A percentile compares a stretch with the other conserved stretches of the same genome.
phyloP scores from a whole-genome alignment of 2,888 invertebrate genomes.

The Scaeva pyrastri region DNA sequence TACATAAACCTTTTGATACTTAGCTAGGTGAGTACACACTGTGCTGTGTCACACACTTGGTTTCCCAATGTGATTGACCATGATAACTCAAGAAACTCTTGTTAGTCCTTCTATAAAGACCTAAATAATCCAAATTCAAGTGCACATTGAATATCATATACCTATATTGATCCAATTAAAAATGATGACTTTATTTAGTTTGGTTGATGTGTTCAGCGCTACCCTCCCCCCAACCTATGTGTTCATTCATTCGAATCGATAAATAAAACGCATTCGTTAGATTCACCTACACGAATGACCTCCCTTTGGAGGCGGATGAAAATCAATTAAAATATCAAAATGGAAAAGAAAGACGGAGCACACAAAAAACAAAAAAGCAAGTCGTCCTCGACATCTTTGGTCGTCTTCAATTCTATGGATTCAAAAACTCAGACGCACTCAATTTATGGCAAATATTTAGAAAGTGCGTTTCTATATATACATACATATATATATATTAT shows the following conservation, averaged over 20 bases:
- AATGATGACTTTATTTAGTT: constrained; percentile 32
- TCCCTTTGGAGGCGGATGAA: not conserved
- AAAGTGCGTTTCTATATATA: constrained; percentile 65
- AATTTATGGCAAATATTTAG: constrained; percentile 63
- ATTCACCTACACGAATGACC: not conserved
- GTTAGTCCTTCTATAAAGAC: not conserved
- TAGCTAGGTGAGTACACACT: not conserved
- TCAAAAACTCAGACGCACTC: constrained; percentile 55
- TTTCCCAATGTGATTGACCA: constrained; percentile 15
- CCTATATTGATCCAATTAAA: constrained; percentile 38
- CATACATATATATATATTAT: too few relatives aligned
- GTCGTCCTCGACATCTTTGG: constrained; percentile 6
- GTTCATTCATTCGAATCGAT: constrained; percentile 24
- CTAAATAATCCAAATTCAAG: constrained; percentile 8
- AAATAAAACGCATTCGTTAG: constrained; percentile 25
- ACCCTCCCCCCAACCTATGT: not conserved
- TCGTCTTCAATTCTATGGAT: constrained; percentile 19
- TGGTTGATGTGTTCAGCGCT: too few relatives aligned
- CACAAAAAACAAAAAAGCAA: not conserved
- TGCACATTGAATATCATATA: constrained; percentile 3
- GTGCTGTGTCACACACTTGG: constrained; percentile 18
- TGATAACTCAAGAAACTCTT: constrained; percentile 14
- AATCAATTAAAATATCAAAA: constrained; percentile 38
- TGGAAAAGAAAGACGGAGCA: not conserved
- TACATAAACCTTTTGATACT: not conserved